Percentiles rank a stretch among this genome's conserved stretches.
Evolutionary conservation across 2,797 vertebrate species (phyloP).

Genomic region (Alcedo quadribrachys): DNA sequence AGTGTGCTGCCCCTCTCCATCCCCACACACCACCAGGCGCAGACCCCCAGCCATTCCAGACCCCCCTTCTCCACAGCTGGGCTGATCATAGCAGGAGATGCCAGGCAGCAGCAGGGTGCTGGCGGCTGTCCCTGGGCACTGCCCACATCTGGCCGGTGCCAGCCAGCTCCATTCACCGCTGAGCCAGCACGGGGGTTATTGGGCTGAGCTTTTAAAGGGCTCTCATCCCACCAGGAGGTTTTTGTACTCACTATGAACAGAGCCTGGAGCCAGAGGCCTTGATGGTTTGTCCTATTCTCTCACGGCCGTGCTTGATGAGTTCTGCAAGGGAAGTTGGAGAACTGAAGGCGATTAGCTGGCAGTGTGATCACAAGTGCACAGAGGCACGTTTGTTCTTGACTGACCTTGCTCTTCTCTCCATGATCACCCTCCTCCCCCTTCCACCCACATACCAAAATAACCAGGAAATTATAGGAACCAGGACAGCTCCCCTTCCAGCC

Average conservation of each 20-base stretch:
- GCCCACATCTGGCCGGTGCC: constrained; percentile 52
- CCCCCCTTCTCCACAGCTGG: background rate
- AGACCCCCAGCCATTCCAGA: background rate
- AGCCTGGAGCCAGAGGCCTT: constrained; percentile 65
- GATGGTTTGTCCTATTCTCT: constrained; percentile 65
- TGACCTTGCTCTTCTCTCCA: constrained; percentile 69
- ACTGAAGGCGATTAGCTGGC: background rate
- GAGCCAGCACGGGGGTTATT: background rate
- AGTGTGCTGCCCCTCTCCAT: background rate
- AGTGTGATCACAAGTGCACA: constrained; percentile 24
- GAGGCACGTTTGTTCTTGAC: constrained; percentile 65
- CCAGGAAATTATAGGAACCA: constrained; percentile 56
- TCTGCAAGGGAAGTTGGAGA: constrained; percentile 59
- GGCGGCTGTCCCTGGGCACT: background rate
- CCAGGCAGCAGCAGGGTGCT: background rate
- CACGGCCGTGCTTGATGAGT: constrained; percentile 63
- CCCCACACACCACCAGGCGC: background rate
- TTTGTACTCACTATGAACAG: constrained; percentile 60
- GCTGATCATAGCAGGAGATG: background rate
- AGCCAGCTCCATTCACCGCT: constrained; percentile 48
- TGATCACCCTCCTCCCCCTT: constrained; percentile 32
- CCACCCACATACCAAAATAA: constrained; percentile 66
- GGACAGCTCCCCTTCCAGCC: constrained; percentile 39
- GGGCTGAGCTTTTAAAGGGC: constrained; percentile 55
- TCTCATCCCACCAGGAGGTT: background rate